phyloP scores from a whole-genome alignment of 2,113 vertebrate species.

The Dendropsophus ebraccatus region DNA sequence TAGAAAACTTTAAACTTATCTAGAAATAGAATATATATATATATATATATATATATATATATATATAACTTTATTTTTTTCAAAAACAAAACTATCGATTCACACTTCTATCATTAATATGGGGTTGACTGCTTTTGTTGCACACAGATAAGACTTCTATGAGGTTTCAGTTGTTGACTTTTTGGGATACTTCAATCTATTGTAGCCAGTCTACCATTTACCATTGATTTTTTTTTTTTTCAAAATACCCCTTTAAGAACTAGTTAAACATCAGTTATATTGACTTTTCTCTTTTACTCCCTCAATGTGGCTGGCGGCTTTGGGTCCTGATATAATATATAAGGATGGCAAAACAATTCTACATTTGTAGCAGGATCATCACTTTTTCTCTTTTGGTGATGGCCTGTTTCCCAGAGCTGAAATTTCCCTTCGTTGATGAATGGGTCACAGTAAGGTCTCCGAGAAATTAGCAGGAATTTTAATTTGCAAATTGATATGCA shows the following conservation, averaged over 20 bases:
- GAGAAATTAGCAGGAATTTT: constrained; percentile 36
- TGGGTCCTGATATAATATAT: not conserved
- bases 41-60: too few species aligned
- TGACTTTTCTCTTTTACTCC: not conserved
- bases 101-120: too few species aligned
- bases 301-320: not conserved
- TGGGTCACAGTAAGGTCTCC: constrained; percentile 7
- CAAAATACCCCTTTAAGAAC: not conserved
- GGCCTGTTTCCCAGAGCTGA: constrained; percentile 24
- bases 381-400: not conserved
- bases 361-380: not conserved
- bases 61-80: too few species aligned
- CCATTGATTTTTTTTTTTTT: too few species aligned
- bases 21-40: too few species aligned
- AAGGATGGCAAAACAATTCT: not conserved
- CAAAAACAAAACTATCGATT: too few species aligned
- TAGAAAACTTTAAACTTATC: too few species aligned
- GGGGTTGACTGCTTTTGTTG: too few species aligned
- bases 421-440: constrained; percentile 12
- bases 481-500: constrained; percentile 40
- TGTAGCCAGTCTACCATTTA: too few species aligned
- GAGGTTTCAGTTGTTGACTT: too few species aligned
- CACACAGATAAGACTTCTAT: too few species aligned
- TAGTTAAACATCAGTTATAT: not conserved
- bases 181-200: too few species aligned